These are phyloP conservation scores for Microtus pennsylvanicus DNA, from an alignment of 2,113 vertebrate species.

Conservation along the genomic window DNA sequence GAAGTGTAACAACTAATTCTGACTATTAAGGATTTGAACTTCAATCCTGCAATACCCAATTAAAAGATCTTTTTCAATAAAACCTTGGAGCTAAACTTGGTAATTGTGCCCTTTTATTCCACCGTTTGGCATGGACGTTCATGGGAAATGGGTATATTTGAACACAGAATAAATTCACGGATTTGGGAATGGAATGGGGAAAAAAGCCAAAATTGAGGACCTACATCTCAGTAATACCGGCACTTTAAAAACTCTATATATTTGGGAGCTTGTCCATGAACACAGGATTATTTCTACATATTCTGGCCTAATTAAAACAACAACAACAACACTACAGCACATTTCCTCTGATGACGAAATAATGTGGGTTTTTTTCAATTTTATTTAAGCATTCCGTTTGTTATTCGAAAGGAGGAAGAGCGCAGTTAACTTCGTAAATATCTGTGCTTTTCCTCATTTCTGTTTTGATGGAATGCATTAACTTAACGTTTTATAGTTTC, in stretches of 20 bases:
- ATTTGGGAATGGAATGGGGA: constrained; percentile 8
- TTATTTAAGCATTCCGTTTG: constrained; percentile 60
- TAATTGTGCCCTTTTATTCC: constrained; percentile 10
- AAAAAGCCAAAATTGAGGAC: background rate
- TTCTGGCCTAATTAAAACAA: constrained; percentile 69
- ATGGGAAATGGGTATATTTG: background rate
- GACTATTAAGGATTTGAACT: constrained; percentile 47
- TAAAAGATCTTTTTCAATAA: constrained; percentile 66
- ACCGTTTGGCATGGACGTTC: background rate
- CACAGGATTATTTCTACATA: background rate
- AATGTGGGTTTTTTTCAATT: background rate
- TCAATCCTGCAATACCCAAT: background rate
- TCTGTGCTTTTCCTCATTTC: constrained; percentile 36
- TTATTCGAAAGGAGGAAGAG: constrained; percentile 38
- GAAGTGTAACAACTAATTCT: background rate
- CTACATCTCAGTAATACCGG: background rate
- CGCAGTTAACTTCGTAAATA: constrained; percentile 38
- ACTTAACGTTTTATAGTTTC: constrained; percentile 48
- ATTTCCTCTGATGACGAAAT: constrained; percentile 57
- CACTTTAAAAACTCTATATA: constrained; percentile 37
- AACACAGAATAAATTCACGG: background rate
- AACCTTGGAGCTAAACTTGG: constrained; percentile 46
- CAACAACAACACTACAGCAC: constrained; percentile 27
- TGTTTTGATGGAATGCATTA: constrained; percentile 60
- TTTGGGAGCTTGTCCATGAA: background rate